These are phyloP conservation scores for Neolamprologus longior DNA, from an alignment of 2,113 vertebrate genomes.

Conservation along the genomic window DNA sequence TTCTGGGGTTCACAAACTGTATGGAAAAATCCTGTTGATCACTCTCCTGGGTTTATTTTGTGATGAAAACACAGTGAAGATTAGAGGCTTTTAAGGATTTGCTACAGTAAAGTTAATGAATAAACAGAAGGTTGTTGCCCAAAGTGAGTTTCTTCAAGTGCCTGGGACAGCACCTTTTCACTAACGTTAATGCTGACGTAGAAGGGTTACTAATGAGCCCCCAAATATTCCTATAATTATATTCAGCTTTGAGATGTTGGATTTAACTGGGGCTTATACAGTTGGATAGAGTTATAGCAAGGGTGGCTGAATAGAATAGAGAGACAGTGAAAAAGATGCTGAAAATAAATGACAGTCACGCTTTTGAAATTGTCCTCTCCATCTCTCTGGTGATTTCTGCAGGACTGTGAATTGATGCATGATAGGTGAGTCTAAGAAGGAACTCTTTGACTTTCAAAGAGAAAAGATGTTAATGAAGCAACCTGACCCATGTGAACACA, in stretches of 20 bases:
- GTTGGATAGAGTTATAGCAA: neutral
- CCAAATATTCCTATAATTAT: neutral
- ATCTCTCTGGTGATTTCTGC: neutral
- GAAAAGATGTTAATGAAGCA: neutral
- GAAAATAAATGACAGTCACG: neutral
- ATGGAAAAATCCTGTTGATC: neutral
- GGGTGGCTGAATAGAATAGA: neutral
- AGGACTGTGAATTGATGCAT: neutral
- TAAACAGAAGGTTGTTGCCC: neutral
- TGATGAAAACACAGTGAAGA: neutral
- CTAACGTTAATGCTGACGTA: neutral
- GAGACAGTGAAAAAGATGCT: neutral
- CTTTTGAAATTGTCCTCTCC: neutral
- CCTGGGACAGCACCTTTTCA: neutral
- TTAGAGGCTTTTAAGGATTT: neutral
- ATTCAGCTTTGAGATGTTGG: neutral
- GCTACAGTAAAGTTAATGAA: neutral
- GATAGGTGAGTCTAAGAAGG: neutral
- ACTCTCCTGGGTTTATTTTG: neutral
- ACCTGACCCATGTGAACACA: neutral
- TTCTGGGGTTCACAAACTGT: neutral
- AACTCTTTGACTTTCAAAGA: neutral
- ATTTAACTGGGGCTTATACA: neutral
- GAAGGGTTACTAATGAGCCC: neutral
- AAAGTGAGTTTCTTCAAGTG: neutral